Conservation (phyloP, 2,113 vertebrate genomes). For the Percopsis transmontana region DNA sequence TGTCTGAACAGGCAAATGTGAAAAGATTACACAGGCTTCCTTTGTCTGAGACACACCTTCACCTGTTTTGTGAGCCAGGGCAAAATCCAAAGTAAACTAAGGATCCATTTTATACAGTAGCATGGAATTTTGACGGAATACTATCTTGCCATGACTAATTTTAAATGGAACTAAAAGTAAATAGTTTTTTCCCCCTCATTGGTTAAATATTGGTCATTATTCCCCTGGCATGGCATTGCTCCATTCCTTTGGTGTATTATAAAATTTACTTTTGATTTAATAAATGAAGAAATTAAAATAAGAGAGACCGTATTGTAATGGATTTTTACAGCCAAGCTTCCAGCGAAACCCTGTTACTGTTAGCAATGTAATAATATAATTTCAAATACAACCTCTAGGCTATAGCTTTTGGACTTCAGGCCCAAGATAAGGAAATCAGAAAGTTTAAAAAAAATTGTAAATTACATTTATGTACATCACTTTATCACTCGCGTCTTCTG, state of each 20-base stretch:
- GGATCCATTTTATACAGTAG: not conserved
- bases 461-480: too few relatives aligned
- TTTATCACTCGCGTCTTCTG: too few relatives aligned
- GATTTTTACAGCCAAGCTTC: not conserved
- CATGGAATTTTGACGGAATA: not conserved
- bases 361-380: not conserved
- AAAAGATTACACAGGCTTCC: not conserved
- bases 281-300: not conserved
- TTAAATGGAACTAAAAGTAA: not conserved
- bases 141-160: not conserved
- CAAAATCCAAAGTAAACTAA: not conserved
- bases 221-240: not conserved
- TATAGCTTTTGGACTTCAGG: too few relatives aligned
- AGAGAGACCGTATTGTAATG: not conserved
- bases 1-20: not conserved
- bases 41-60: constrained; percentile 6
- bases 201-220: not conserved
- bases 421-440: too few relatives aligned
- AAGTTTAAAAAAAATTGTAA: too few relatives aligned
- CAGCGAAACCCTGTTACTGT: too few relatives aligned
- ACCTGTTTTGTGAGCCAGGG: constrained; percentile 25
- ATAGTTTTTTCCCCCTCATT: not conserved
- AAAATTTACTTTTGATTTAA: not conserved
- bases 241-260: not conserved
- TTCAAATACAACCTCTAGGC: too few relatives aligned